Base-by-base conservation (phyloP, 2,888 invertebrate genomes). In the Philaethria dido region DNA sequence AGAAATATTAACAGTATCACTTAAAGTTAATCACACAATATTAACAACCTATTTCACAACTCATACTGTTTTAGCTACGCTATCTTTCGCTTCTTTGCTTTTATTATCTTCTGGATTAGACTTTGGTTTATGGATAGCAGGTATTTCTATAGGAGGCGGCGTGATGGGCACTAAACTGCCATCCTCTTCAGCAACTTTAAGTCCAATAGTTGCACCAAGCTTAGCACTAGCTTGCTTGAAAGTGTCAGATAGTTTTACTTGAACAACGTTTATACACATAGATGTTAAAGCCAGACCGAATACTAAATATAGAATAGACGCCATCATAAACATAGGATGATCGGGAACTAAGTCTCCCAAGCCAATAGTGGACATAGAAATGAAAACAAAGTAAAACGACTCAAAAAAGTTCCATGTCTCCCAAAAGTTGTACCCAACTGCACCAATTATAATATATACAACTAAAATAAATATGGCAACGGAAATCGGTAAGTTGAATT, bases 341-440 rank as follows among this genome's bases (percentile, higher is more conserved):
- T 96, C 94, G 0, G 98, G 98, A 0, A 98, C 97, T 71, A 96
- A 94, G 88, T 99, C 98, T 2, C 98, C 98, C 76, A 99, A 97
- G n/a, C 99, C 99, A 67, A 99, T 98, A 0, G 99, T 99, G 0
- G 98, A 97, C 95, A 99, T 97, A 0, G 98, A 98, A 76, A 99
- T 97, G 83, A 99, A 99, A 4, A 99, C 97, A 84, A 99, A 99
- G 86, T 99, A 99, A 84, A 99, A 98, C 0, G 99, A 96, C 69
- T 98, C 97, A 78, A 98, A 96, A 85, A 98, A 97, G n/a, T 94
- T 94, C 99, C 99, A 99, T 0, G 93, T 91, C 84, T 97, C 97
- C 94, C 95, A 95, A 16, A 94, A 81, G 42, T 94, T 95, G 78
- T 97, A 99, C 0, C 96, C 94, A 0, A 95, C 93, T 0, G 98